Percentiles rank a stretch among this genome's conserved stretches.
Conservation (phyloP, 23 tunicate species). For the Aplidium turbinatum region DNA sequence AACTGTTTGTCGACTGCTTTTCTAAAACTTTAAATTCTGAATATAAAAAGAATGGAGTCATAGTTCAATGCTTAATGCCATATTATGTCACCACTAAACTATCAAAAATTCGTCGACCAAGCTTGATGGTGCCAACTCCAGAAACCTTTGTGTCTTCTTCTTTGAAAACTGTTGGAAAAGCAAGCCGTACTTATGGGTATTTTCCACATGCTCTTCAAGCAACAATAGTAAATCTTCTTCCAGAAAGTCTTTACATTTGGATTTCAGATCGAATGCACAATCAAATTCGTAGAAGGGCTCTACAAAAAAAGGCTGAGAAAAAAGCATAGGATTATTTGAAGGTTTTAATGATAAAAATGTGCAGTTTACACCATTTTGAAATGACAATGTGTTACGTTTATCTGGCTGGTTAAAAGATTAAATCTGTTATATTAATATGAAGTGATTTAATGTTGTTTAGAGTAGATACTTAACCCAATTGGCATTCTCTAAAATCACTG, state of each 20-base stretch:
- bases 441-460: too few species aligned
- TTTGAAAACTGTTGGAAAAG: constrained; percentile 57
- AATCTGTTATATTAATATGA: too few species aligned
- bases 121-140: constrained; percentile 71
- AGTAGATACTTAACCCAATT: too few species aligned
- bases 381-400: too few species aligned
- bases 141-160: constrained; percentile 47
- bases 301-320: constrained; percentile 6
- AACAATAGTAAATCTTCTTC: constrained; percentile 5
- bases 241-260: constrained; percentile 28
- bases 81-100: constrained; percentile 77
- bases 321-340: constrained; percentile 10
- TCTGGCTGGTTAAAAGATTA: too few species aligned
- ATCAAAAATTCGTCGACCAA: constrained; percentile 73
- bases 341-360: background rate
- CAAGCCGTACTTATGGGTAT: constrained; percentile 50
- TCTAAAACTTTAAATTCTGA: constrained; percentile 54
- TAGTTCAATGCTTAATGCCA: constrained; percentile 72
- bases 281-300: constrained; percentile 8
- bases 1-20: constrained; percentile 77
- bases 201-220: constrained; percentile 71
- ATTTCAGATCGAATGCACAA: constrained; percentile 11
- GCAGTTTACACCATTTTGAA: too few species aligned
- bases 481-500: too few species aligned
- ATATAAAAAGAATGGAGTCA: constrained; percentile 62